Percentiles rank a stretch among this genome's conserved stretches.
phyloP scores from a whole-genome alignment of 1,140 invertebrate species.

The Cyclargus thomasi region DNA sequence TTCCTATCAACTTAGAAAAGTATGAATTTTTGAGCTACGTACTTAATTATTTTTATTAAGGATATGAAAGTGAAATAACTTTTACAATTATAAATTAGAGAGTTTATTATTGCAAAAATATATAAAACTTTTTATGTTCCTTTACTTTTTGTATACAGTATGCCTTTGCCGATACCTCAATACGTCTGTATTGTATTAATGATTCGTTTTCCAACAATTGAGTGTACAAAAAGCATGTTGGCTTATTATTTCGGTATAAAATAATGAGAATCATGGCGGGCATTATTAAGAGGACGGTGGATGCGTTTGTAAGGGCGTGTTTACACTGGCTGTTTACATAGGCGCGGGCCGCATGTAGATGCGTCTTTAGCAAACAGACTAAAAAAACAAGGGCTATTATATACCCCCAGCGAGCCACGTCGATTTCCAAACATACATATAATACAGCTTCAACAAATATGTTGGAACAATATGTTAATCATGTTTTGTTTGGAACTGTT shows the following conservation, averaged over 20 bases:
- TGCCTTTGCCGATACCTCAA: too few species aligned
- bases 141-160: too few species aligned
- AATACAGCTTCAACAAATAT: slow-evolving; percentile 50
- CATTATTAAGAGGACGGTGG: slow-evolving; percentile 37
- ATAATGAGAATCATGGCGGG: slow-evolving; percentile 30
- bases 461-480: slow-evolving; percentile 43
- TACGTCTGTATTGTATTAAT: too few species aligned
- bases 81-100: too few species aligned
- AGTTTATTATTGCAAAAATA: too few species aligned
- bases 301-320: slow-evolving; percentile 62
- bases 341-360: slow-evolving; percentile 62
- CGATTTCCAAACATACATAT: slow-evolving; percentile 36
- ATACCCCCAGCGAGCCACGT: slow-evolving; percentile 37
- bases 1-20: too few species aligned
- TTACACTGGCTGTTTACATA: slow-evolving; percentile 65
- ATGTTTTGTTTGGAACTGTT: slow-evolving; percentile 46
- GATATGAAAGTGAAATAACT: too few species aligned
- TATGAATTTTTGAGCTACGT: too few species aligned
- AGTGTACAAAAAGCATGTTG: too few species aligned
- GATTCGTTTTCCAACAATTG: too few species aligned
- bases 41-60: too few species aligned
- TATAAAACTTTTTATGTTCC: too few species aligned
- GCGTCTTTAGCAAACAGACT: slow-evolving; percentile 69
- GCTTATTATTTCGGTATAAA: slow-evolving; percentile 23
- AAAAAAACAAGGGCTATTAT: slow-evolving; percentile 68